Conservation (phyloP, 2,797 vertebrate species). For the Notolepis coatsorum region DNA sequence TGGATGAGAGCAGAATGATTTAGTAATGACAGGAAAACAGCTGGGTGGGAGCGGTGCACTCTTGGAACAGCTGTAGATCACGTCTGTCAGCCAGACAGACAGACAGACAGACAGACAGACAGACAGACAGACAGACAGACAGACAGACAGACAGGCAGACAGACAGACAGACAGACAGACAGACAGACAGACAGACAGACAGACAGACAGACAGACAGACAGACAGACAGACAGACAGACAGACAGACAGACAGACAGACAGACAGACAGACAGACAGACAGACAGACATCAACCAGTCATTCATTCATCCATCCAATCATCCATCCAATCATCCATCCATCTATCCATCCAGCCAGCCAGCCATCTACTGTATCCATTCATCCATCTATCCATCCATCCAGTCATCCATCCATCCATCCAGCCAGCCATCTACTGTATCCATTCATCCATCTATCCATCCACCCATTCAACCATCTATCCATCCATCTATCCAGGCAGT, state of each 20-base stretch:
- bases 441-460: too few relatives aligned
- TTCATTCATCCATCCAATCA: too few relatives aligned
- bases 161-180: neutral
- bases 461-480: too few relatives aligned
- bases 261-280: neutral
- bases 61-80: slow-evolving; percentile 74
- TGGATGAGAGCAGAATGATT: slow-evolving; percentile 77
- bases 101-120: neutral
- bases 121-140: neutral
- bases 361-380: too few relatives aligned
- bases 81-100: slow-evolving; percentile 27
- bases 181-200: neutral
- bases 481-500: too few relatives aligned
- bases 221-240: neutral
- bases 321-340: too few relatives aligned
- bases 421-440: too few relatives aligned
- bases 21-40: slow-evolving; percentile 82
- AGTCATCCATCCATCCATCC: too few relatives aligned
- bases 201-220: neutral
- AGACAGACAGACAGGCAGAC: slow-evolving; percentile 33
- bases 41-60: slow-evolving; percentile 66
- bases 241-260: slow-evolving; percentile 35
- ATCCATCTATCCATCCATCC: too few relatives aligned
- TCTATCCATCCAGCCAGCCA: neutral
- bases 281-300: too few relatives aligned